Percentiles rank a stretch among this genome's conserved stretches.
phyloP scores from a whole-genome alignment of 1,140 invertebrate species.

The Aphelenchoides fujianensis region DNA sequence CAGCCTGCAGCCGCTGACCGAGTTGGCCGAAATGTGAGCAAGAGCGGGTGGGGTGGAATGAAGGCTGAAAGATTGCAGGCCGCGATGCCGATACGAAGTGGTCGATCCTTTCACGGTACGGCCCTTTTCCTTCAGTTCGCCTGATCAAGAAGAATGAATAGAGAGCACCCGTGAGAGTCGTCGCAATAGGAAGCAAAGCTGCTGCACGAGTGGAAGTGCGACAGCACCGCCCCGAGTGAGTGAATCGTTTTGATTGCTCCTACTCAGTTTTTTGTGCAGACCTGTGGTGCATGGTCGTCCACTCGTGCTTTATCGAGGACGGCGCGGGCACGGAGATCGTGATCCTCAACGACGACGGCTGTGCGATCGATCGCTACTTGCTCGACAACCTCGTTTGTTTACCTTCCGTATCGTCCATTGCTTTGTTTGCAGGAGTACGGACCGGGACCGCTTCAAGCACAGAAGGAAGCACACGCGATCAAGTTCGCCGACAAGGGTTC shows the following conservation, averaged over 20 bases:
- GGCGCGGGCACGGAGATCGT: slow-evolving; percentile 56
- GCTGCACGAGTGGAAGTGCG: slow-evolving; percentile 56
- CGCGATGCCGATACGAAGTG: slow-evolving; percentile 56
- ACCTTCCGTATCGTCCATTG: slow-evolving; percentile 54
- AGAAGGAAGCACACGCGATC: slow-evolving; percentile 61
- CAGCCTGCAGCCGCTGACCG: slow-evolving; percentile 55
- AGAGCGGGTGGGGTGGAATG: not conserved
- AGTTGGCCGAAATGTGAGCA: slow-evolving; percentile 54
- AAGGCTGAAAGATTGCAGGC: not conserved
- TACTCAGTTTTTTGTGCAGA: slow-evolving; percentile 28
- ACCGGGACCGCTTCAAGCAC: slow-evolving; percentile 38
- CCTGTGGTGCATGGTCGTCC: slow-evolving; percentile 60
- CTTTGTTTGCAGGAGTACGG: not conserved
- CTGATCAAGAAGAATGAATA: not conserved
- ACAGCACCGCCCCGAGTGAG: slow-evolving; percentile 50
- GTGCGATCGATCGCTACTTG: slow-evolving; percentile 57
- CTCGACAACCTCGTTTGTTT: slow-evolving; percentile 56
- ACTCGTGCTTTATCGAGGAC: slow-evolving; percentile 54
- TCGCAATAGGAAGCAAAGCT: slow-evolving; percentile 55
- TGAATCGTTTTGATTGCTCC: not conserved
- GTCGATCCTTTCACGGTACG: slow-evolving; percentile 37
- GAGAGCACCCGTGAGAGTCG: slow-evolving; percentile 53
- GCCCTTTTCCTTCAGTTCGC: not conserved
- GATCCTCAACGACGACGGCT: slow-evolving; percentile 56
- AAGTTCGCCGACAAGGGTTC: slow-evolving; percentile 55